Percentiles rank a stretch among this genome's conserved stretches.
Conservation (phyloP, 1,140 invertebrate species). For the Ctenoplectra terminalis region DNA sequence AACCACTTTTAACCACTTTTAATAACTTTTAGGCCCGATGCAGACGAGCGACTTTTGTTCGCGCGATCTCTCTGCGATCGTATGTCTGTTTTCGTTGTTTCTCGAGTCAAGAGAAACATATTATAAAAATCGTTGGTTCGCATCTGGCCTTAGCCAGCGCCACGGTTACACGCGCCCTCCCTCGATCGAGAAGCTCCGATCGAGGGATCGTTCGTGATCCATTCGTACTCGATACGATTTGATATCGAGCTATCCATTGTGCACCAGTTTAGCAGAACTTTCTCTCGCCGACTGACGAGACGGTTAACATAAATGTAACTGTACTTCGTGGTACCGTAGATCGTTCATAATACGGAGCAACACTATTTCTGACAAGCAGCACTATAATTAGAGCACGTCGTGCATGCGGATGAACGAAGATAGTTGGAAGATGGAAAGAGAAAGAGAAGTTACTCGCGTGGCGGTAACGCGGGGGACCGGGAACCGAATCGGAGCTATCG, state of each 20-base stretch:
- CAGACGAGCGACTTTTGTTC: too few relatives aligned
- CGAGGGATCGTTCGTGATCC: too few relatives aligned
- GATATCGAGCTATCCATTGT: neutral
- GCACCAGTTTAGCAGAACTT: slow-evolving; percentile 7
- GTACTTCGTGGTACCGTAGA: slow-evolving; percentile 63
- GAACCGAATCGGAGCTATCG: slow-evolving; percentile 15
- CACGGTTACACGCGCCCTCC: too few relatives aligned
- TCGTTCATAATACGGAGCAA: slow-evolving; percentile 62
- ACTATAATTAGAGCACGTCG: slow-evolving; percentile 70
- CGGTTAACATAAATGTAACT: slow-evolving; percentile 62
- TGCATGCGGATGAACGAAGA: slow-evolving; percentile 48
- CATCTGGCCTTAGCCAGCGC: too few relatives aligned
- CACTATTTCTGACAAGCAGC: slow-evolving; percentile 68
- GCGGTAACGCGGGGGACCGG: neutral
- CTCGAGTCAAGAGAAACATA: too few relatives aligned
- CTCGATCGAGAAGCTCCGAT: too few relatives aligned
- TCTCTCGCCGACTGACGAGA: slow-evolving; percentile 34
- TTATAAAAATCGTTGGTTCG: too few relatives aligned
- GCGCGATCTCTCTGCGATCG: too few relatives aligned
- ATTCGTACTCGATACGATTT: neutral
- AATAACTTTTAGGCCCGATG: too few relatives aligned
- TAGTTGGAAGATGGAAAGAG: neutral
- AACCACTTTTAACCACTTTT: too few relatives aligned
- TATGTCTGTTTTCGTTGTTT: too few relatives aligned
- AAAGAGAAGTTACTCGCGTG: neutral